phyloP scores from a whole-genome alignment of 2,113 vertebrate genomes.

The Atractosteus spatula region DNA sequence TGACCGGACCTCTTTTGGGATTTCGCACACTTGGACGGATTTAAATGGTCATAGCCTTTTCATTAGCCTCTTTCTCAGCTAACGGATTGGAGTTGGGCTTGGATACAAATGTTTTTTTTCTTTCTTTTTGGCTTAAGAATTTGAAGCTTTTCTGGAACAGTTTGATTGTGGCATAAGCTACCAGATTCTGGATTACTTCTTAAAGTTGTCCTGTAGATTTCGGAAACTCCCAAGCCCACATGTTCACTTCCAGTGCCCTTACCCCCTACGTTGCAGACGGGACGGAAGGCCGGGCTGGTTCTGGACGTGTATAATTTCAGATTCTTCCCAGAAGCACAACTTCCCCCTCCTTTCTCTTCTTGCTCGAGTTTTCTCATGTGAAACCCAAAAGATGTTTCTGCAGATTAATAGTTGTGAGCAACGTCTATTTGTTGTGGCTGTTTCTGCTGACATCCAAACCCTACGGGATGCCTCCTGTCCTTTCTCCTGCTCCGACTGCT shows the following conservation, averaged over 20 bases:
- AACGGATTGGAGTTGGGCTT: slow-evolving; percentile 8
- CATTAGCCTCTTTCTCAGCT: slow-evolving; percentile 26
- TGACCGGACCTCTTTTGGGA: slow-evolving; percentile 55
- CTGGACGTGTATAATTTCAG: neutral
- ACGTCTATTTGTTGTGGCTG: neutral
- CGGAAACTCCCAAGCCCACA: too few species aligned
- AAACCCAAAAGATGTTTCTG: neutral
- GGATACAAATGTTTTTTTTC: neutral
- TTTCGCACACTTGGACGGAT: slow-evolving; percentile 66
- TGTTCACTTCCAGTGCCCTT: neutral
- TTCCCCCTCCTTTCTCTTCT: too few species aligned
- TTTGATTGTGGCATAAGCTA: too few species aligned
- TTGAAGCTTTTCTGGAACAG: too few species aligned
- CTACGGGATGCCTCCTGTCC: neutral
- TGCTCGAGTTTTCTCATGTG: too few species aligned
- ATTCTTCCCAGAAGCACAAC: neutral
- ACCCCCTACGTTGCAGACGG: neutral
- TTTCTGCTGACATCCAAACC: neutral
- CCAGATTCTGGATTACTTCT: too few species aligned
- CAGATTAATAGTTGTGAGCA: neutral
- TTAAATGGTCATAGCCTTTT: slow-evolving; percentile 57
- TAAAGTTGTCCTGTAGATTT: too few species aligned
- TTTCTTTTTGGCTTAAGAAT: neutral
- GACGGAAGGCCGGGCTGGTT: neutral
- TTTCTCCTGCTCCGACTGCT: neutral